Conservation (phyloP, 2,888 invertebrate genomes). For the Lepidocyrtoides sp. region DNA sequence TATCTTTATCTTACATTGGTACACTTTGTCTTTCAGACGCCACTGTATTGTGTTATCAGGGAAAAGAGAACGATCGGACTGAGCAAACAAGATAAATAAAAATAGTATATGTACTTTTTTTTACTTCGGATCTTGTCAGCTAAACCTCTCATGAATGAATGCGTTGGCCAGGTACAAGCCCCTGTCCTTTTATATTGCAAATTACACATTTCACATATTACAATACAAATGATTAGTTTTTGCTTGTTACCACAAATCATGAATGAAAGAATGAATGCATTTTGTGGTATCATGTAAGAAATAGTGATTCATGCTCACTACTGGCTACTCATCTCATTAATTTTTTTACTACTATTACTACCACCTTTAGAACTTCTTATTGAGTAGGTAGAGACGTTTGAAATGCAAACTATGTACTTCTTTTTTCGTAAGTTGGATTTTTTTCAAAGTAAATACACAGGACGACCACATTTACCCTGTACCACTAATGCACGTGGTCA, state of each 20-base stretch:
- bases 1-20: conserved; percentile 11
- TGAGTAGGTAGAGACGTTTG: conserved; percentile 20
- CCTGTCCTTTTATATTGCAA: conserved; percentile 23
- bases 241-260: conserved; percentile 11
- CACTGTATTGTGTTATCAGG: background rate
- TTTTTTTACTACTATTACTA: background rate
- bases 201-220: background rate
- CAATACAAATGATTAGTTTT: background rate
- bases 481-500: background rate
- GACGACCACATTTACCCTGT: background rate
- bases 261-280: too few relatives aligned
- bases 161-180: background rate
- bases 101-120: background rate
- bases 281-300: background rate
- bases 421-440: too few relatives aligned
- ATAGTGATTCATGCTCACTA: background rate
- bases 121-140: background rate
- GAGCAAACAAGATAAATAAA: too few relatives aligned
- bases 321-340: conserved; percentile 37
- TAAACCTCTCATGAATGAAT: conserved; percentile 5
- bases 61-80: too few relatives aligned
- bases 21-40: conserved; percentile 13
- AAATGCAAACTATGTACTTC: too few relatives aligned
- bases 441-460: background rate
- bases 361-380: too few relatives aligned